Evolutionary conservation across 2,113 vertebrate genomes (phyloP).

Genomic region (Syngnathus typhle): DNA sequence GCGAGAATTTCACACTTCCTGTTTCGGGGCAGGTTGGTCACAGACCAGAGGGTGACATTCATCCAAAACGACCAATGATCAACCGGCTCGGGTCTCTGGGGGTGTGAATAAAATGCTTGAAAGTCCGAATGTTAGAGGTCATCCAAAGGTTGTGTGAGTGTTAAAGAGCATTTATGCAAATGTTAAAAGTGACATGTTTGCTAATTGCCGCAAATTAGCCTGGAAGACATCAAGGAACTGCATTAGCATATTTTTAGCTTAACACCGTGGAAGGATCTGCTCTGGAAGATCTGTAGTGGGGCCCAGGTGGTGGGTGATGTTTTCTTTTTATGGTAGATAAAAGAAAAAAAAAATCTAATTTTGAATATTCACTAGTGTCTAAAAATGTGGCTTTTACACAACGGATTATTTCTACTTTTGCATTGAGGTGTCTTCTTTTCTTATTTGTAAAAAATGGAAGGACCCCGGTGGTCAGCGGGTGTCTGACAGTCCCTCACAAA

Average conservation of each 20-base stretch:
- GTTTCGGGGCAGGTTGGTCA: conserved; percentile 13
- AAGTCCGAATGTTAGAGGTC: conserved; percentile 24
- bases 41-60: conserved; percentile 35
- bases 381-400: background rate
- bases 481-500: background rate
- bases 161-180: conserved; percentile 4
- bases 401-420: background rate
- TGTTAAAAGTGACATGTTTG: background rate
- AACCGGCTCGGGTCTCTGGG: conserved; percentile 5
- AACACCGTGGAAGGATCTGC: no score
- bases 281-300: no score
- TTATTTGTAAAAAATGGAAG: background rate
- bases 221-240: background rate
- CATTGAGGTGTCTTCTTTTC: background rate
- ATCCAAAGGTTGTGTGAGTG: conserved; percentile 19
- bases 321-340: no score
- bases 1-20: conserved; percentile 8
- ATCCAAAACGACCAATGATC: conserved; percentile 37
- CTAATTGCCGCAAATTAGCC: background rate
- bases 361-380: no score
- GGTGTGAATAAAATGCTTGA: conserved; percentile 30
- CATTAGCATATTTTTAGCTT: background rate
- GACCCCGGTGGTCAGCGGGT: background rate
- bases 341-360: no score
- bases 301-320: no score